A percentile compares a stretch with the other conserved stretches of the same genome.
phyloP scores from a whole-genome alignment of 2,113 vertebrate genomes.

The Xiphophorus hellerii region DNA sequence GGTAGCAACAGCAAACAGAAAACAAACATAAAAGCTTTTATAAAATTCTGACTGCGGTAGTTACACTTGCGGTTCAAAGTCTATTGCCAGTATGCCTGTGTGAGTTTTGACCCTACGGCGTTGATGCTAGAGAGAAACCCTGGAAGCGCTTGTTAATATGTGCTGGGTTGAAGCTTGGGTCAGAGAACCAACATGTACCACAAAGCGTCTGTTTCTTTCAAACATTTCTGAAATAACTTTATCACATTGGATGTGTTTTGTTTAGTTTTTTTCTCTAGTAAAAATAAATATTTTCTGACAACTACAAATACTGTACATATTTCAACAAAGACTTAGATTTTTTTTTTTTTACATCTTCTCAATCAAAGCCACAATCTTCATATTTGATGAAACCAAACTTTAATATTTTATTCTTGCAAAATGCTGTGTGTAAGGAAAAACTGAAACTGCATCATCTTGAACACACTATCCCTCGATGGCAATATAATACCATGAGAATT shows the following conservation, averaged over 20 bases:
- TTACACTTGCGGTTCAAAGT: no score
- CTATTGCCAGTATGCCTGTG: no score
- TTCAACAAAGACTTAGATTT: background rate
- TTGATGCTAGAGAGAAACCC: background rate
- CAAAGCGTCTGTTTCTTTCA: no score
- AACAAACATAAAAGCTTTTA: background rate
- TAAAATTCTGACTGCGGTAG: no score
- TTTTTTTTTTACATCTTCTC: no score
- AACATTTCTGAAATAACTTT: no score
- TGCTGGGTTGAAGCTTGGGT: background rate
- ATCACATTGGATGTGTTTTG: background rate
- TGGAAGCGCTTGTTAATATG: background rate
- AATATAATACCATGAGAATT: no score
- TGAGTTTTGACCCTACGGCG: background rate
- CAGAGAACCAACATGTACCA: background rate
- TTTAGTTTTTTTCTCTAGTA: background rate
- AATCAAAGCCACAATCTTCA: background rate
- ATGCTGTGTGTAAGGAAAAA: background rate
- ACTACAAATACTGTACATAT: background rate
- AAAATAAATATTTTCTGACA: background rate
- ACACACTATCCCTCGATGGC: background rate
- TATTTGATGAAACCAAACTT: background rate
- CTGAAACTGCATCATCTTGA: background rate
- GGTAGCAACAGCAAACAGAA: background rate
- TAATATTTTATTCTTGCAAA: background rate